phyloP scores from a whole-genome alignment of 2,113 vertebrate genomes.

The Carettochelys insculpta region DNA sequence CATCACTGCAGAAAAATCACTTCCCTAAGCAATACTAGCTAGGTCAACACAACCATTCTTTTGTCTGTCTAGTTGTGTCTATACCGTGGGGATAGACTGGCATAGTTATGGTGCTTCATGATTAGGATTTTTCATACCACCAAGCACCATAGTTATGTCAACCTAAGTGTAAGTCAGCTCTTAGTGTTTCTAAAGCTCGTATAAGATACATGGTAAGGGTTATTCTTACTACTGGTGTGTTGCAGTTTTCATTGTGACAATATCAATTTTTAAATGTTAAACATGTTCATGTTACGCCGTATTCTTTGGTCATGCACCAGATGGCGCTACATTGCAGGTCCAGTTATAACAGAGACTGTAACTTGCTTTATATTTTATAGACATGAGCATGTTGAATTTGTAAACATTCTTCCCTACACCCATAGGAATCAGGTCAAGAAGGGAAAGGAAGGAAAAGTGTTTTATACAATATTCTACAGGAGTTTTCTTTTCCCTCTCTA shows the following conservation, averaged over 20 bases:
- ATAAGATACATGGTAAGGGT: neutral
- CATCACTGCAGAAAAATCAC: neutral
- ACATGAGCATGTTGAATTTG: neutral
- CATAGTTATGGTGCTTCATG: neutral
- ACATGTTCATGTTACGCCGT: neutral
- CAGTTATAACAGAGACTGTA: neutral
- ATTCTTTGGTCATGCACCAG: constrained; percentile 61
- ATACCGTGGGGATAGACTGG: neutral
- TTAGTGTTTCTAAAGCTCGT: neutral
- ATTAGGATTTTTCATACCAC: neutral
- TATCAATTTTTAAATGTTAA: rapidly evolving
- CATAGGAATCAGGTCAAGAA: rapidly evolving
- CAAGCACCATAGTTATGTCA: neutral
- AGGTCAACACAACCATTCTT: neutral
- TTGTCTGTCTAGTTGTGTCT: neutral
- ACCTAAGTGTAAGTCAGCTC: neutral
- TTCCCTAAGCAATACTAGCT: neutral
- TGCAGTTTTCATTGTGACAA: neutral
- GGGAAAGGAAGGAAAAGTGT: neutral
- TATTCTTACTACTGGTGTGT: neutral
- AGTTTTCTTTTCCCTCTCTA: neutral
- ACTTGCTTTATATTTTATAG: neutral
- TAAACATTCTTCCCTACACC: neutral
- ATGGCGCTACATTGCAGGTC: constrained; percentile 72
- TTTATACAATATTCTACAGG: rapidly evolving